phyloP scores from a whole-genome alignment of 1,140 invertebrate species.

The Scaptomyza pallida region DNA sequence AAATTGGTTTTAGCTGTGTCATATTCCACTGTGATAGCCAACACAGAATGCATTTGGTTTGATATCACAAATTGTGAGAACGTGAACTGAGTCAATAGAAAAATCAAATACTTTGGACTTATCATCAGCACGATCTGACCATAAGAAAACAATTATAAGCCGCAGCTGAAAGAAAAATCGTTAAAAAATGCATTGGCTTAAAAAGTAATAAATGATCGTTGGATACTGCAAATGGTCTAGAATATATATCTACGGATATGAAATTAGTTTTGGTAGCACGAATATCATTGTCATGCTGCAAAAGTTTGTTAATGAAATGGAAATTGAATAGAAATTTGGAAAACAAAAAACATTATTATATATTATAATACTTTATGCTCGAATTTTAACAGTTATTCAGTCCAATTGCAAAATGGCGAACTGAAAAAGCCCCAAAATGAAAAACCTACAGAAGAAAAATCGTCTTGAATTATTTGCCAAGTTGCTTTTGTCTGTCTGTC shows the following conservation, averaged over 20 bases:
- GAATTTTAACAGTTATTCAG: constrained; percentile 3
- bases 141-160: constrained; percentile 11
- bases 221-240: background rate
- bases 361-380: background rate
- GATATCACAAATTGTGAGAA: constrained; percentile 21
- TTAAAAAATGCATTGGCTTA: background rate
- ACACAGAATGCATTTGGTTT: constrained; percentile 22
- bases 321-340: background rate
- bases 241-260: background rate
- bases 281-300: background rate
- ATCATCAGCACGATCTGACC: constrained; percentile 42
- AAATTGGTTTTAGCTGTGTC: constrained; percentile 43
- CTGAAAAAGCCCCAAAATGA: background rate
- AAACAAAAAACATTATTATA: too few species aligned
- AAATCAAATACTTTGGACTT: background rate
- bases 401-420: constrained; percentile 4
- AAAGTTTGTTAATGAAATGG: too few species aligned
- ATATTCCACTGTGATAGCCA: constrained; percentile 14
- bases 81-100: constrained; percentile 19
- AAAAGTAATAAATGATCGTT: constrained; percentile 12
- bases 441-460: background rate
- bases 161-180: constrained; percentile 8
- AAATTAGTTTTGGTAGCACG: background rate
- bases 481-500: background rate
- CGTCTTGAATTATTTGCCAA: constrained; percentile 4